These are phyloP conservation scores for Rhagoletis pomonella DNA, from an alignment of 1,140 invertebrate genomes.

Conservation along the genomic window DNA sequence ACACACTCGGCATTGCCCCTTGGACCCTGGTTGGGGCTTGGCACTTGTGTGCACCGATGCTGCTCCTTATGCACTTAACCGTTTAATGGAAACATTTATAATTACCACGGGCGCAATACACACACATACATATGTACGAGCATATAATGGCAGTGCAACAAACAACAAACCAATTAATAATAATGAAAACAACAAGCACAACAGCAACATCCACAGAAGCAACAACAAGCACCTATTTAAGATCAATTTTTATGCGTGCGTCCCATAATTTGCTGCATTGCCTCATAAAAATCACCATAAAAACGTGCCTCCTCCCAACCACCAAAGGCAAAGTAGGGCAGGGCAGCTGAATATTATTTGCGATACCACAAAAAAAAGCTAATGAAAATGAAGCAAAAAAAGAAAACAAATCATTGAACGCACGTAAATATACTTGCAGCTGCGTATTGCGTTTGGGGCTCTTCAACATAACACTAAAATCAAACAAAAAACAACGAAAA, in stretches of 20 bases:
- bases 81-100: conserved; percentile 49
- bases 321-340: neutral
- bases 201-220: neutral
- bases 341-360: neutral
- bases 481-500: conserved; percentile 7
- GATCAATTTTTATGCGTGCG: conserved; percentile 47
- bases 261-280: conserved; percentile 31
- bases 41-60: neutral
- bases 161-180: conserved; percentile 36
- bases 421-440: neutral
- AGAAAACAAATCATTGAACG: conserved; percentile 23
- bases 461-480: neutral
- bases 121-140: neutral
- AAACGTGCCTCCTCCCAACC: conserved; percentile 33
- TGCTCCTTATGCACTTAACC: conserved; percentile 35
- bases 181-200: conserved; percentile 21
- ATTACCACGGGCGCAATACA: conserved; percentile 17
- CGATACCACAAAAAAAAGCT: neutral
- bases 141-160: neutral
- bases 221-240: conserved; percentile 38
- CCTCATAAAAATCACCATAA: conserved; percentile 48
- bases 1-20: neutral
- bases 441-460: neutral
- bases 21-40: neutral
- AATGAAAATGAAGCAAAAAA: neutral